These are phyloP conservation scores for Pogonomyrmex californicus DNA, from an alignment of 1,140 invertebrate genomes.

Conservation along the genomic window DNA sequence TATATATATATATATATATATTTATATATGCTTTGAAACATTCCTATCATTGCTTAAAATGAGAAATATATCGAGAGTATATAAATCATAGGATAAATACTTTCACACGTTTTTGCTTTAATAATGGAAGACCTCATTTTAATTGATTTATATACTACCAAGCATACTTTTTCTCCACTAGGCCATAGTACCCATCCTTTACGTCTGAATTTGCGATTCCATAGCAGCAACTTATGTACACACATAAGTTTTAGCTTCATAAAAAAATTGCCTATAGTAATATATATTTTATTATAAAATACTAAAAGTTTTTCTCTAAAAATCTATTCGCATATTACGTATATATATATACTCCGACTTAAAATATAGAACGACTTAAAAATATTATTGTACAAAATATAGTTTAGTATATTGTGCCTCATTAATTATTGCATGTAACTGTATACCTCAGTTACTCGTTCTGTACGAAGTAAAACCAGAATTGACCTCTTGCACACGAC, in stretches of 20 bases:
- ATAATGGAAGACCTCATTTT: slow-evolving; percentile 78
- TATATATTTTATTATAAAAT: slow-evolving; percentile 69
- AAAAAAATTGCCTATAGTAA: slow-evolving; percentile 70
- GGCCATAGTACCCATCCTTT: slow-evolving; percentile 62
- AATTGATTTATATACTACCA: slow-evolving; percentile 72
- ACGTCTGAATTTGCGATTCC: slow-evolving; percentile 51
- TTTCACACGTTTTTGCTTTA: slow-evolving; percentile 70
- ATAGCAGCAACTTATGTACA: slow-evolving; percentile 57
- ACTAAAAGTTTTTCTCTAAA: slow-evolving; percentile 77
- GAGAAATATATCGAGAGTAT: slow-evolving; percentile 55
- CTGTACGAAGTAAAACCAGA: slow-evolving; percentile 66
- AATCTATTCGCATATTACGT: slow-evolving; percentile 75
- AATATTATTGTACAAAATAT: slow-evolving; percentile 81
- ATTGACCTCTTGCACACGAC: slow-evolving; percentile 66
- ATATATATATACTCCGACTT: slow-evolving; percentile 46
- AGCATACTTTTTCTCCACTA: slow-evolving; percentile 67
- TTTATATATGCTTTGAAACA: slow-evolving; percentile 50
- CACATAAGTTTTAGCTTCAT: slow-evolving; percentile 63
- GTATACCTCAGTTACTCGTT: slow-evolving; percentile 55
- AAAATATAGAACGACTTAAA: slow-evolving; percentile 65
- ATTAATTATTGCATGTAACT: slow-evolving; percentile 79
- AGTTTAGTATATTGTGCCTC: slow-evolving; percentile 77
- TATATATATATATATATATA: slow-evolving; percentile 18
- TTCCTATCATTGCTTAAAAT: slow-evolving; percentile 55
- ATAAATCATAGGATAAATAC: slow-evolving; percentile 56